Conservation (phyloP, 2,797 vertebrate species). For the Sebastes steindachneri region DNA sequence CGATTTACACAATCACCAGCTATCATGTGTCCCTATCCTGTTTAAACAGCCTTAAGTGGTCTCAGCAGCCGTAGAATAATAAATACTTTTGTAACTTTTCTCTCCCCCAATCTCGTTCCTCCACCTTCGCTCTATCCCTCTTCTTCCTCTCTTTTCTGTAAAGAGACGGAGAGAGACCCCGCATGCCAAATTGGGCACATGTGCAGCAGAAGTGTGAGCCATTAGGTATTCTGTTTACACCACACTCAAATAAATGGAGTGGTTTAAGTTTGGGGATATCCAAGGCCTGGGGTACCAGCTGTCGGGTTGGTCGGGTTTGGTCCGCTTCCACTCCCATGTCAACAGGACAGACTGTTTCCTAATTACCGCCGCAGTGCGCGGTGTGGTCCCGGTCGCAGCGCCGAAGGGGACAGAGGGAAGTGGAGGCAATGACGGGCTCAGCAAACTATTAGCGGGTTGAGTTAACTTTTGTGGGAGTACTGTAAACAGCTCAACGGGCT, state of each 20-base stretch:
- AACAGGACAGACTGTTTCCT: conserved; percentile 75
- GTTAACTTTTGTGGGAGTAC: conserved; percentile 74
- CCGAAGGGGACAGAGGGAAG: conserved; percentile 74
- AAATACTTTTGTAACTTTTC: conserved; percentile 52
- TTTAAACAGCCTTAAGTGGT: conserved; percentile 49
- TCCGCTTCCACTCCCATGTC: conserved; percentile 74
- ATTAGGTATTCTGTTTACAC: conserved; percentile 83
- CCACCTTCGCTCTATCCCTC: background rate
- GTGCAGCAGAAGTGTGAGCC: conserved; percentile 75
- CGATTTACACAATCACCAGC: conserved; percentile 41
- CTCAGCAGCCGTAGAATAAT: conserved; percentile 63
- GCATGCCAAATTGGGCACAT: conserved; percentile 71
- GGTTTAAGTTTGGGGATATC: conserved; percentile 77
- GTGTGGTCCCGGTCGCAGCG: conserved; percentile 72
- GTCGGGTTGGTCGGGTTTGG: conserved; percentile 70
- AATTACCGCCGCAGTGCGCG: conserved; percentile 68
- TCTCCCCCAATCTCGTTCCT: conserved; percentile 13
- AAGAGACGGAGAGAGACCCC: conserved; percentile 47
- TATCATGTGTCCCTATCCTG: conserved; percentile 22
- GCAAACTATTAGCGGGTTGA: conserved; percentile 77
- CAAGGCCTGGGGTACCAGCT: conserved; percentile 76
- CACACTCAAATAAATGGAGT: conserved; percentile 80
- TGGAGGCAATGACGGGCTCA: conserved; percentile 75
- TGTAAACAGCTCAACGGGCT: conserved; percentile 73
- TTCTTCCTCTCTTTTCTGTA: conserved; percentile 21